phyloP scores from a whole-genome alignment of 2,888 invertebrate species.

The Mimas tiliae region DNA sequence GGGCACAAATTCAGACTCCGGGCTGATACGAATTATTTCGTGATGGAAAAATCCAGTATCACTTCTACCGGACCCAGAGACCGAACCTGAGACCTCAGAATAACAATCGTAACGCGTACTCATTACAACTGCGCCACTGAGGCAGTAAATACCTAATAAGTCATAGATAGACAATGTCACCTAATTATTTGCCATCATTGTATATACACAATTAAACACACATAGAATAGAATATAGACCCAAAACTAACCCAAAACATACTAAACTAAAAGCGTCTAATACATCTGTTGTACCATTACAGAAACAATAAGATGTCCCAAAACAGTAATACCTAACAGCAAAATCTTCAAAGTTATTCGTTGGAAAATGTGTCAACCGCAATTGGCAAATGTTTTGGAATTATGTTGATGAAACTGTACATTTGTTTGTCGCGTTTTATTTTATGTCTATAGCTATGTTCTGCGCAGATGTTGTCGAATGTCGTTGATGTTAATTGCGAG shows the following conservation, averaged over 20 bases:
- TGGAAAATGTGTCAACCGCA: slow-evolving; percentile 42
- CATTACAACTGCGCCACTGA: too few species aligned
- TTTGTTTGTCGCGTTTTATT: slow-evolving; percentile 23
- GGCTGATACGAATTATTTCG: too few species aligned
- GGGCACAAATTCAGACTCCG: too few species aligned
- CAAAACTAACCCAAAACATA: background rate
- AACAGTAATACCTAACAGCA: background rate
- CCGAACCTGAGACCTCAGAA: too few species aligned
- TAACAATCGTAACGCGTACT: too few species aligned
- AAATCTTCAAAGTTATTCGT: slow-evolving; percentile 43
- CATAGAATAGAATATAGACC: too few species aligned
- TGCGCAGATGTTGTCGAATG: background rate
- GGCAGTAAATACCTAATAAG: too few species aligned
- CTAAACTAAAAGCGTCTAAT: background rate
- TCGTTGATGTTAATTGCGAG: slow-evolving; percentile 5
- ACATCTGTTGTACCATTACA: slow-evolving; percentile 19
- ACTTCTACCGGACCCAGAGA: too few species aligned
- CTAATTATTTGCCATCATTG: too few species aligned
- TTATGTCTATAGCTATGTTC: background rate
- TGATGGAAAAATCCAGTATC: too few species aligned
- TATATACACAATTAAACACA: too few species aligned
- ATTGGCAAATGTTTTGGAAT: slow-evolving; percentile 39
- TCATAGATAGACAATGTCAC: too few species aligned
- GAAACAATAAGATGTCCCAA: background rate
- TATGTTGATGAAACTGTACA: slow-evolving; percentile 34